Conservation (phyloP, 2,888 invertebrate genomes). For the Dryobota labecula region DNA sequence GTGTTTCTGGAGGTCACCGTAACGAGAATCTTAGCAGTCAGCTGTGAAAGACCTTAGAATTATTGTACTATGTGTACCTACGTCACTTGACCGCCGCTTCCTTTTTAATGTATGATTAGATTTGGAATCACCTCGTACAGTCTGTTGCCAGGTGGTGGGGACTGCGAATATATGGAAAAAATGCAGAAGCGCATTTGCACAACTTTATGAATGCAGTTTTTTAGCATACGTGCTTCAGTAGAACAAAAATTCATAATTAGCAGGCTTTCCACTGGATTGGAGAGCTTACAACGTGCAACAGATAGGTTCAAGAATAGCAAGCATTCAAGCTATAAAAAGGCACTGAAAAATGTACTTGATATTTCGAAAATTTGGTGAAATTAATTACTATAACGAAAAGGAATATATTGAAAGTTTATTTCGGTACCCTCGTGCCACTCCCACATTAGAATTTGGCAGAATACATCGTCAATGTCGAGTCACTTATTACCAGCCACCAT, state of each 20-base stretch:
- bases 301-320: not conserved
- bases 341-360: not conserved
- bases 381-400: conserved; percentile 30
- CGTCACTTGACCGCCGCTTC: conserved; percentile 16
- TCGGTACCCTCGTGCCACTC: conserved; percentile 54
- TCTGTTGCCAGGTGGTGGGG: conserved; percentile 25
- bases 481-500: conserved; percentile 26
- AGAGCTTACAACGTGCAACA: conserved; percentile 1
- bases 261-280: conserved; percentile 8
- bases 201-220: not conserved
- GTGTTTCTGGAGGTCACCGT: conserved; percentile 64
- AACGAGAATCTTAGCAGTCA: conserved; percentile 61
- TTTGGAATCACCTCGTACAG: conserved; percentile 7
- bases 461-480: conserved; percentile 38
- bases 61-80: conserved; percentile 37
- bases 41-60: conserved; percentile 57
- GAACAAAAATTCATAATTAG: not conserved
- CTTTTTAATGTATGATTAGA: conserved; percentile 6
- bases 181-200: not conserved
- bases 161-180: conserved; percentile 12
- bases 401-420: conserved; percentile 46
- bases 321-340: not conserved
- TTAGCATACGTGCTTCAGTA: conserved; percentile 1
- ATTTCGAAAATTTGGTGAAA: conserved; percentile 14
- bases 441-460: conserved; percentile 57